Evolutionary conservation across 2,888 invertebrate species (phyloP).

Genomic region (Eutolmus rufibarbis): DNA sequence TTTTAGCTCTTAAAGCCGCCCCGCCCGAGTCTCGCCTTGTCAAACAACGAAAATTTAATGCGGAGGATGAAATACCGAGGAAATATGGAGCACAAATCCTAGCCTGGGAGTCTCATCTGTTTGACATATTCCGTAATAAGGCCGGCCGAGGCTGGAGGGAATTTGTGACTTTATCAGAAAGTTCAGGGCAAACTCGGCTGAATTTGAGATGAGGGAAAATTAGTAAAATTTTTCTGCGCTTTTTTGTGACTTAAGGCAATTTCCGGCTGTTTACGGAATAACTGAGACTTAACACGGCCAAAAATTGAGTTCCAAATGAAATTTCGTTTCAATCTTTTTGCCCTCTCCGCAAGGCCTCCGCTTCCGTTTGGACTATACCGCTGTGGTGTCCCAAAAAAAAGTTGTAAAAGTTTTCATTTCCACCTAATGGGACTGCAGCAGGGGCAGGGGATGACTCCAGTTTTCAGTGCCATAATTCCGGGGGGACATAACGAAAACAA

Average conservation of each 20-base stretch:
- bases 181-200: not conserved
- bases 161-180: slow-evolving; percentile 18
- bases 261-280: not conserved
- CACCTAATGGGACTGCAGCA: not conserved
- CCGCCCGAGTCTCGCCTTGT: not conserved
- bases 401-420: not conserved
- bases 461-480: not conserved
- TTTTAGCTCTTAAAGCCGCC: not conserved
- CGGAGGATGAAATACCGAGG: not conserved
- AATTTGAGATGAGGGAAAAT: not conserved
- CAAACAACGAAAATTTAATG: slow-evolving; percentile 1
- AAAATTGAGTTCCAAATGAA: not conserved
- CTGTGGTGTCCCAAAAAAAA: not conserved
- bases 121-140: slow-evolving; percentile 18
- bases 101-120: slow-evolving; percentile 10
- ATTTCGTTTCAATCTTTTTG: not conserved
- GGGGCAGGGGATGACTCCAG: not conserved
- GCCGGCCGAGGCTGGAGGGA: not conserved
- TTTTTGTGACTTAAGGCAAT: not conserved
- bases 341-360: not conserved
- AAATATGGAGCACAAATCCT: slow-evolving; percentile 14
- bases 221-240: not conserved
- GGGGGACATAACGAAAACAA: not conserved
- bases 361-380: not conserved
- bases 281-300: not conserved